Evolutionary conservation across 2,113 vertebrate species (phyloP).

Genomic region (Caracal caracal): DNA sequence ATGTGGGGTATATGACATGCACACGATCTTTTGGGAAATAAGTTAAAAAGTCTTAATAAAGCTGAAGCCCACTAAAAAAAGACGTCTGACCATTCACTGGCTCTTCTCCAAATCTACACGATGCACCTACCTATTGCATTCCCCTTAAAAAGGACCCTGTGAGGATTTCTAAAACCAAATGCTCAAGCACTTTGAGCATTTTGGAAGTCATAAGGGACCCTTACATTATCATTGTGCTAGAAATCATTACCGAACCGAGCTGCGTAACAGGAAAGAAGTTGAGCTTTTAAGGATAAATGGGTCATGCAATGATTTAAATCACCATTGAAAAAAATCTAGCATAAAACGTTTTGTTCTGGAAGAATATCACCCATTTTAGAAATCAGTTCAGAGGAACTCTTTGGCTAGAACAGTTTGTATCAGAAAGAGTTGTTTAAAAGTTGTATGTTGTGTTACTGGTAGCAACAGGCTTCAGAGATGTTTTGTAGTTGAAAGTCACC

Average conservation of each 20-base stretch:
- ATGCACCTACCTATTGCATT: neutral
- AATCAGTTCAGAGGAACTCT: constrained; percentile 60
- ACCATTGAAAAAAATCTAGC: constrained; percentile 50
- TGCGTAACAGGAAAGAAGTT: constrained; percentile 53
- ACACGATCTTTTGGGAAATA: constrained; percentile 3
- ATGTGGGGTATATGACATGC: neutral
- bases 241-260: constrained; percentile 60
- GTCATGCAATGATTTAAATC: constrained; percentile 68
- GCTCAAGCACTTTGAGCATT: neutral
- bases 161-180: constrained; percentile 1
- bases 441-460: constrained; percentile 71
- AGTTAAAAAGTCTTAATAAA: constrained; percentile 50
- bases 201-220: neutral
- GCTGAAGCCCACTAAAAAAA: neutral
- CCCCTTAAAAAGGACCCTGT: neutral
- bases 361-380: constrained; percentile 69
- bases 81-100: neutral
- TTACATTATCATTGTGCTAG: neutral
- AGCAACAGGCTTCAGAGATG: constrained; percentile 60
- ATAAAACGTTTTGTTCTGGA: constrained; percentile 72
- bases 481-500: constrained; percentile 62
- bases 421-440: constrained; percentile 60
- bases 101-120: neutral
- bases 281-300: constrained; percentile 72
- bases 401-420: constrained; percentile 73